A percentile compares a stretch with the other conserved stretches of the same genome.
Conservation (phyloP, 2,888 invertebrate species). For the Drosophila paracracens region DNA sequence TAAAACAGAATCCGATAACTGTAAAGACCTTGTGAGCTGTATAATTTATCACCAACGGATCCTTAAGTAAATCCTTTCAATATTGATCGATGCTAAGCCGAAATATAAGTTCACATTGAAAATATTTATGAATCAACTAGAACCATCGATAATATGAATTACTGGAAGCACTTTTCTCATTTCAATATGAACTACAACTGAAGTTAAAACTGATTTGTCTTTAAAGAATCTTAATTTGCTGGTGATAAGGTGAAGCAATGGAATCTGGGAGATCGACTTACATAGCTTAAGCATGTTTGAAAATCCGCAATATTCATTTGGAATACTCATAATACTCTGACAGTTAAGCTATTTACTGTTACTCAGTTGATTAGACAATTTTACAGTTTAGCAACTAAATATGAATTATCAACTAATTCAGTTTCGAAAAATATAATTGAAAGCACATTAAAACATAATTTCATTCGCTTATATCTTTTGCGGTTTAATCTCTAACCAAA, state of each 20-base stretch:
- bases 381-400: background rate
- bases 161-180: slow-evolving; percentile 53
- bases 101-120: slow-evolving; percentile 45
- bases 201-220: background rate
- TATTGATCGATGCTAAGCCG: slow-evolving; percentile 39
- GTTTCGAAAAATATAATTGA: slow-evolving; percentile 1
- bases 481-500: slow-evolving; percentile 3
- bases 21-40: slow-evolving; percentile 36
- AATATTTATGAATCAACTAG: slow-evolving; percentile 44
- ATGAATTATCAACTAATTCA: background rate
- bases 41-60: slow-evolving; percentile 46
- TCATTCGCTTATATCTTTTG: background rate
- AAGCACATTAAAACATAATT: background rate
- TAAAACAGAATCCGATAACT: slow-evolving; percentile 33
- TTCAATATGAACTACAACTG: background rate
- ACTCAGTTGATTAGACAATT: background rate
- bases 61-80: slow-evolving; percentile 23
- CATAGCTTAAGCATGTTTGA: background rate
- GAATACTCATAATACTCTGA: background rate
- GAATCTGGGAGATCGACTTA: slow-evolving; percentile 42
- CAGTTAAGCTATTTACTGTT: background rate
- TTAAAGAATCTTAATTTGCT: background rate
- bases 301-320: background rate
- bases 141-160: slow-evolving; percentile 42
- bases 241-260: slow-evolving; percentile 44